Evolutionary conservation across 2,113 vertebrate genomes (phyloP), one percentile per base, ranked within the genome.

Genomic region (Ia io): DNA sequence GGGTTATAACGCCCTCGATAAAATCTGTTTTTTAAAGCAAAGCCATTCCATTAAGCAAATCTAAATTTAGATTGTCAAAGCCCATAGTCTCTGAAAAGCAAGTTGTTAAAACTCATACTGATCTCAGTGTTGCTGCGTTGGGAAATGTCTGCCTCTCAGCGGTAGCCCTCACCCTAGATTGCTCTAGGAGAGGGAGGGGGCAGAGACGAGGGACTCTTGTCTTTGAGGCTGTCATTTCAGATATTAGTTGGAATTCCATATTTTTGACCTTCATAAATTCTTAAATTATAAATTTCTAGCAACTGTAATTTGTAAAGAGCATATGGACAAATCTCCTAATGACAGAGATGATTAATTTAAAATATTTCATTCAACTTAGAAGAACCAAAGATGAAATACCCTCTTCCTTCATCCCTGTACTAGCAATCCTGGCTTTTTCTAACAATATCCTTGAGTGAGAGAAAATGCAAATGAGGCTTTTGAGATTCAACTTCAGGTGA

Each of bases 361-460:
- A 96, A 70, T 97, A 95, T 95, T 98, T 96, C 97, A 97, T 97
- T 97, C 96, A 95, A 93, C 89, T 98, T 78, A 86, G 84, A 28
- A 96, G 97, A 94, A 98, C 96, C 97, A 96, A 98, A 98, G 94
- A 49, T 88, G 80, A 94, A 95, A 86, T 56, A 0, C 9, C 9
- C 11, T 70, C 8, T n/a, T 53, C 85, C 23, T n/a, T 79, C 1
- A 0, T 35, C 44, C 1, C 40, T 8, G 1, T 65, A 49, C n/a
- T 88, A 96, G 61, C 70, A 16, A 53, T 63, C 12, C 76, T 93
- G 76, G 11, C 18, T 87, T 97, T 88, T 87, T 63, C 84, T 61
- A 86, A 44, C 85, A 86, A 0, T n/a, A 23, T 88, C 8, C 0
- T 2, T 25, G 47, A 88, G 18, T 94, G 28, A 78, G n/a, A 93